These are phyloP conservation scores for Grapholita molesta DNA, from an alignment of 1,140 invertebrate species.

Conservation along the genomic window DNA sequence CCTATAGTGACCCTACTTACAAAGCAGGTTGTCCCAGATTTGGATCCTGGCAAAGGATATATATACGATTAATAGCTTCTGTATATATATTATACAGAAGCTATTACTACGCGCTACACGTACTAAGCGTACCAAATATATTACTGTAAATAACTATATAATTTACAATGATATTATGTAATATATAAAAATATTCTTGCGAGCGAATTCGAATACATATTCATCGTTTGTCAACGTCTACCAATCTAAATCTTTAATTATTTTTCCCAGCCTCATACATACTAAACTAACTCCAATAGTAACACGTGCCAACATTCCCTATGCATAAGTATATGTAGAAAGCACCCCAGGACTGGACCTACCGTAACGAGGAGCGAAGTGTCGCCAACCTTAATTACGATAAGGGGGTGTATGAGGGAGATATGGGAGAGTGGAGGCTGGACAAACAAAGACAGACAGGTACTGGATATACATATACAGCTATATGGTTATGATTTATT, in stretches of 20 bases:
- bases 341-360: conserved; percentile 41
- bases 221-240: not conserved
- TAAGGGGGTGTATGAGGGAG: conserved; percentile 3
- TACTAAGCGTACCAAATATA: too few species aligned
- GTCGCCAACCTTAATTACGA: conserved; percentile 51
- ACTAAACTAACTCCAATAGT: not conserved
- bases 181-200: not conserved
- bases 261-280: not conserved
- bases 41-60: too few species aligned
- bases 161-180: too few species aligned
- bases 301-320: not conserved
- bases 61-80: too few species aligned
- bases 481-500: not conserved
- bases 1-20: too few species aligned
- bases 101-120: too few species aligned
- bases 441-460: not conserved
- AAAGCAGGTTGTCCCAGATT: too few species aligned
- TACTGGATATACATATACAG: not conserved
- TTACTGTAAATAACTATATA: too few species aligned
- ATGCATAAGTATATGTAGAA: not conserved
- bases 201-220: not conserved
- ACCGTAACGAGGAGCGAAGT: conserved; percentile 52
- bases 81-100: too few species aligned
- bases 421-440: not conserved
- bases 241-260: not conserved